Conservation (phyloP, 2,113 vertebrate genomes). For the Okapia johnstoni region DNA sequence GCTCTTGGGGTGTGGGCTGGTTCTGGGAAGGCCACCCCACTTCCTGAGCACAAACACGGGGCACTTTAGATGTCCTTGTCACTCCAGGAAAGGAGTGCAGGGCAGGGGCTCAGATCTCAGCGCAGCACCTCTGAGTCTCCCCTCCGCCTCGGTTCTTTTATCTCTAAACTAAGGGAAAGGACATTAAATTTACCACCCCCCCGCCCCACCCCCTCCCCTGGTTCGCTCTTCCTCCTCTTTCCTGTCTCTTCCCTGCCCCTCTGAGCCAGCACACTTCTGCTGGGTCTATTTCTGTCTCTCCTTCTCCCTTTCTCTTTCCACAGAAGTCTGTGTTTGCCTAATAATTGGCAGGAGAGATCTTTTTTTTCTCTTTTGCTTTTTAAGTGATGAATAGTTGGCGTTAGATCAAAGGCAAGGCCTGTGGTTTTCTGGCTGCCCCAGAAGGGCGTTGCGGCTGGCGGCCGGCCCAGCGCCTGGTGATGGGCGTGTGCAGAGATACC, state of each 20-base stretch:
- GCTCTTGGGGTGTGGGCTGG: not conserved
- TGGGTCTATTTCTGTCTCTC: slow-evolving; percentile 31
- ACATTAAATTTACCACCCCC: not conserved
- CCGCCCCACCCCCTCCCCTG: not conserved
- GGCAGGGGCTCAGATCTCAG: not conserved
- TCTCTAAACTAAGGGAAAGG: not conserved
- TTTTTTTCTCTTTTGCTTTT: slow-evolving; percentile 83
- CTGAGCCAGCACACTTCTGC: not conserved
- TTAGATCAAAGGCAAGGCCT: slow-evolving; percentile 87
- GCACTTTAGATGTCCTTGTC: not conserved
- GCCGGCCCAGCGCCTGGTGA: slow-evolving; percentile 82
- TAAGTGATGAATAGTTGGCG: slow-evolving; percentile 95
- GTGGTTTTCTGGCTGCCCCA: slow-evolving; percentile 87
- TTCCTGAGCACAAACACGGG: not conserved
- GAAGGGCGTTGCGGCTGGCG: slow-evolving; percentile 86
- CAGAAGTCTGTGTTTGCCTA: slow-evolving; percentile 84
- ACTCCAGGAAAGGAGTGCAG: not conserved
- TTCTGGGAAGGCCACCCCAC: not conserved
- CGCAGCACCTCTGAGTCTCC: not conserved
- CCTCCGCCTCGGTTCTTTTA: not conserved
- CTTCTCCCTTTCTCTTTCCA: not conserved
- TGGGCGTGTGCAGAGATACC: slow-evolving; percentile 83
- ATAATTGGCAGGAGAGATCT: slow-evolving; percentile 86
- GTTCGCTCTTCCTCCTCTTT: not conserved
- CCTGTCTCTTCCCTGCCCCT: not conserved